phyloP scores from a whole-genome alignment of 2,113 vertebrate species.

The Phasianus colchicus region DNA sequence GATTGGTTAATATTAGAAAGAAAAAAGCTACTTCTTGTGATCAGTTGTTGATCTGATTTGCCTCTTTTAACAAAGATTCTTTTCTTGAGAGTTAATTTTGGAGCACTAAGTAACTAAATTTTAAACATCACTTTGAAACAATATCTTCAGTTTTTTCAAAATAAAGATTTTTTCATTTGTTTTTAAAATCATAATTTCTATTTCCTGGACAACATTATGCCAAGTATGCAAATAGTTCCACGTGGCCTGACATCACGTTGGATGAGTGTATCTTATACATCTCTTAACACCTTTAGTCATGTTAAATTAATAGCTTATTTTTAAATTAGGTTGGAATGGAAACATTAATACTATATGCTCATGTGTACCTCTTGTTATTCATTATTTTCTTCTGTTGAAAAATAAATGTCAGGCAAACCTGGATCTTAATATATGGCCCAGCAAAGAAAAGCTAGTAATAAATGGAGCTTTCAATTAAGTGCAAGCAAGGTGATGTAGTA shows the following conservation, averaged over 20 bases:
- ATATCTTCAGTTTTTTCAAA: background rate
- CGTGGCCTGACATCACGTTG: background rate
- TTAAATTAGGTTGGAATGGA: background rate
- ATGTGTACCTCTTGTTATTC: background rate
- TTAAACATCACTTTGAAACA: background rate
- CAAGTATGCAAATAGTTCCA: background rate
- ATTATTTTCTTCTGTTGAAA: background rate
- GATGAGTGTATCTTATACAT: background rate
- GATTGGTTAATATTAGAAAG: background rate
- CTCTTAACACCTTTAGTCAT: background rate
- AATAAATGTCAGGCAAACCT: background rate
- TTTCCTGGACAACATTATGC: background rate
- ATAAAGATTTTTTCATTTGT: background rate
- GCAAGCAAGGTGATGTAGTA: background rate
- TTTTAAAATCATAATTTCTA: background rate
- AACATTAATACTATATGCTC: background rate
- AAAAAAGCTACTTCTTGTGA: background rate
- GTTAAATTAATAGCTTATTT: background rate
- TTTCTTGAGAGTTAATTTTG: background rate
- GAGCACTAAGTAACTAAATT: background rate
- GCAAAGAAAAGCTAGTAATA: background rate
- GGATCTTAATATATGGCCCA: background rate
- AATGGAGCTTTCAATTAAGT: background rate
- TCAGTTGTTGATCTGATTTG: background rate
- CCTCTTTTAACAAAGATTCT: background rate